Evolutionary conservation across 2,888 invertebrate genomes (phyloP).

Genomic region (Didymodactylos carnosus): DNA sequence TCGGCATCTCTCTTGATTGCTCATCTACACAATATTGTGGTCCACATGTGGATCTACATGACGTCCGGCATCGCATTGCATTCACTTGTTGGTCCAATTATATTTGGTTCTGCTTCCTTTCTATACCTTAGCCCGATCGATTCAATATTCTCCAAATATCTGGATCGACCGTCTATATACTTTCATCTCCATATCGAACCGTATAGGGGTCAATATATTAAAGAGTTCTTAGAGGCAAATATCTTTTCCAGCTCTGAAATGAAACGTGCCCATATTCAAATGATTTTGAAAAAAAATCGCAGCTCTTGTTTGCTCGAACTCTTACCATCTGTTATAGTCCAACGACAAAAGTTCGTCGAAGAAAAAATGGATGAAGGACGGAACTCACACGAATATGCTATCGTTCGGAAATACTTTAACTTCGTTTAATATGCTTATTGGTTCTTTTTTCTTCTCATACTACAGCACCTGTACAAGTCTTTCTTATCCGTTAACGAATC

Average conservation of each 20-base stretch:
- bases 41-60: not conserved
- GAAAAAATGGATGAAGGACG: not conserved
- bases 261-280: not conserved
- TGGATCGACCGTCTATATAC: not conserved
- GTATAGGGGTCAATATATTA: not conserved
- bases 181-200: not conserved
- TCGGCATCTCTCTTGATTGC: too few species aligned
- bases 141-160: not conserved
- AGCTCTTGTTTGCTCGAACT: not conserved
- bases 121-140: not conserved
- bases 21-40: not conserved
- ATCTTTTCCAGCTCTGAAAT: not conserved
- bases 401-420: not conserved
- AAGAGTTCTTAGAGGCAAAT: not conserved
- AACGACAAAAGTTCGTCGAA: not conserved
- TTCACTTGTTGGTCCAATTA: not conserved
- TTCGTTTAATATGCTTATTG: not conserved
- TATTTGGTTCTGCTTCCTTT: not conserved
- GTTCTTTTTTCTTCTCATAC: too few species aligned
- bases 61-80: not conserved
- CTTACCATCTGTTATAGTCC: not conserved
- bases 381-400: not conserved
- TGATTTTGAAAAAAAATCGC: not conserved
- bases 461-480: too few species aligned
- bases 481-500: too few species aligned